Base-by-base conservation (phyloP, 2,113 vertebrate genomes). In the Mesoclemmys tuberculata region DNA sequence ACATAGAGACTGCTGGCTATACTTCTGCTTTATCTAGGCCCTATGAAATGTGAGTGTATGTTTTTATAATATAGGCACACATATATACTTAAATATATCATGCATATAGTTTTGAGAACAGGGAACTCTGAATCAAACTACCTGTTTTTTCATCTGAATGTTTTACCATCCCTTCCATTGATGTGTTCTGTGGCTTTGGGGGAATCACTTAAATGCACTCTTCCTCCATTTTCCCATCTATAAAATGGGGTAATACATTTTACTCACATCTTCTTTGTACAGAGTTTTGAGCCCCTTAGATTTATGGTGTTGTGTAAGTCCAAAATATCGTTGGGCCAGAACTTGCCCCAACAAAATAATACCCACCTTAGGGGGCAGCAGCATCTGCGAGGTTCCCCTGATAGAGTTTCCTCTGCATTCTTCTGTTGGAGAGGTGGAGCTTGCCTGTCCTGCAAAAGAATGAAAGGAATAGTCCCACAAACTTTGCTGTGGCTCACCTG, bases 81-180 rank as follows among this genome's bases (percentile, higher is more conserved):
- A 95, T 90, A 81, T 94, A 92, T 41, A 93, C 52, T 84, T 78
- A 96, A 74, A 94, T 96, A 94, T 49, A 21, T 38, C 46, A 84
- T 54, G 27, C 58, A 29, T 94, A 81, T 8, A 90, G 44, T 48
- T 0, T 2, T 7, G 9, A 88, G 12, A 5, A 7, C 77, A 44
- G 38, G 41, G 74, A 77, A 44, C 46, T 75, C 85, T 83, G 80
- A 89, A 93, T 27, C 22, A 44, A 93, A 88, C 41, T 91, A 16
- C n/a, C 4, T 64, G 35, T 88, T 86, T 92, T 80, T 94, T 54
- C 80, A 64, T 16, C 88, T 41, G 48, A 26, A 77, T 88, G 92
- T 46, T 77, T 95, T 85, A 41, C 26, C 12, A 77, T 44, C 16
- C 80, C 31, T n/a, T 86, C 74, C 52, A 41, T 8, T 55, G 21